Evolutionary conservation across 2,113 vertebrate genomes (phyloP).

Genomic region (Pelecanoides urinatrix): DNA sequence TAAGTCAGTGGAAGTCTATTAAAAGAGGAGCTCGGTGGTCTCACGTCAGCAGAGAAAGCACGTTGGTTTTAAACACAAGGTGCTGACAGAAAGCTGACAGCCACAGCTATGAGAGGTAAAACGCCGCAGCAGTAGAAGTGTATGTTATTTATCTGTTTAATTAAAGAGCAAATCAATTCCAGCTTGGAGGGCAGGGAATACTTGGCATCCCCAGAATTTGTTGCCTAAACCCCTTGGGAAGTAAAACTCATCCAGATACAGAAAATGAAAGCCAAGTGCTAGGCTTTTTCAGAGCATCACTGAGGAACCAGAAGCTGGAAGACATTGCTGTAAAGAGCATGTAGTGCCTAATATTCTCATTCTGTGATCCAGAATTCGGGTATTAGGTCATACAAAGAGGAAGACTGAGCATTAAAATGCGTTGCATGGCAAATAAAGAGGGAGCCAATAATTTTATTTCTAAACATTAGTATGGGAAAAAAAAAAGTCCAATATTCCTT

Average conservation of each 20-base stretch:
- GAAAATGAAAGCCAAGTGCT: background rate
- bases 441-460: background rate
- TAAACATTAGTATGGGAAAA: background rate
- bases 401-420: background rate
- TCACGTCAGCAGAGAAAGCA: background rate
- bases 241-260: background rate
- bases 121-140: background rate
- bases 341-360: background rate
- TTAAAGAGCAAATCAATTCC: conserved; percentile 42
- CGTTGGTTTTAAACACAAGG: background rate
- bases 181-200: background rate
- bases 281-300: background rate
- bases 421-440: background rate
- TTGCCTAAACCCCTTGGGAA: background rate
- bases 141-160: conserved; percentile 29
- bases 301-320: background rate
- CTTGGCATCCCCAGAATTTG: background rate
- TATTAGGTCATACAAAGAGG: background rate
- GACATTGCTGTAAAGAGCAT: background rate
- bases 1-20: background rate
- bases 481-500: background rate
- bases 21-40: background rate
- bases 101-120: background rate
- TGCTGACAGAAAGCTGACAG: conserved; percentile 38
- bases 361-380: background rate